These are phyloP conservation scores for Parazoanthus atlanticus DNA, from an alignment of 92 coral and sea anemone species.

Conservation along the genomic window DNA sequence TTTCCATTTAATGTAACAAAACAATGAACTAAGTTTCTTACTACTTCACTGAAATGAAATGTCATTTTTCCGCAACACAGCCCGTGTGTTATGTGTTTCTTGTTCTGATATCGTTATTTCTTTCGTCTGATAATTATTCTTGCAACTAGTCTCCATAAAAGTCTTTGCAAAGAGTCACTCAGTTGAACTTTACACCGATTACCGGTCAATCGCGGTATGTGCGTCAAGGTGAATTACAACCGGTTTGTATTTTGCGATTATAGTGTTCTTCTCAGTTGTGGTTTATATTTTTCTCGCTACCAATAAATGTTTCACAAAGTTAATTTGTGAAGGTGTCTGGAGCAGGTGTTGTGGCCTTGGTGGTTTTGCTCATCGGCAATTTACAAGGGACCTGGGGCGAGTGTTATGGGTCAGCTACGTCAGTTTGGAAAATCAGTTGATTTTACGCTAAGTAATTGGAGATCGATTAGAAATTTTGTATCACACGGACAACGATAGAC, in stretches of 20 bases:
- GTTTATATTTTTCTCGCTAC: background rate
- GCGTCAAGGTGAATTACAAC: background rate
- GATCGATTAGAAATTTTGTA: too few relatives aligned
- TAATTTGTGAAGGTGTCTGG: background rate
- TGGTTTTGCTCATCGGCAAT: background rate
- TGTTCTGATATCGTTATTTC: too few relatives aligned
- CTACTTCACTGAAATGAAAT: background rate
- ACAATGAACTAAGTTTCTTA: background rate
- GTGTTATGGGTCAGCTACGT: background rate
- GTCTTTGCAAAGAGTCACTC: too few relatives aligned
- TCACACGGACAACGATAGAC: too few relatives aligned
- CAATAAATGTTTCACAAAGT: background rate
- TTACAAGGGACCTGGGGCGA: background rate
- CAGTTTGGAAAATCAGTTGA: background rate
- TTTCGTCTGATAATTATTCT: background rate
- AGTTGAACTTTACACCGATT: too few relatives aligned
- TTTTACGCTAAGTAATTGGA: too few relatives aligned
- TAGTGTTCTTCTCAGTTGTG: background rate
- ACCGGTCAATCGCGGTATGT: background rate
- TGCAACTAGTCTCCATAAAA: too few relatives aligned
- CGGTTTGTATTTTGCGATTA: background rate
- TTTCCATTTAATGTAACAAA: too few relatives aligned
- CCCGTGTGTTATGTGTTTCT: background rate
- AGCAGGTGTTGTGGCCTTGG: slow-evolving; percentile 17
- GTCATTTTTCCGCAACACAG: background rate